Percentiles rank a stretch among this genome's conserved stretches.
Evolutionary conservation across 2,888 invertebrate species (phyloP).

Genomic region (Troides aeacus): DNA sequence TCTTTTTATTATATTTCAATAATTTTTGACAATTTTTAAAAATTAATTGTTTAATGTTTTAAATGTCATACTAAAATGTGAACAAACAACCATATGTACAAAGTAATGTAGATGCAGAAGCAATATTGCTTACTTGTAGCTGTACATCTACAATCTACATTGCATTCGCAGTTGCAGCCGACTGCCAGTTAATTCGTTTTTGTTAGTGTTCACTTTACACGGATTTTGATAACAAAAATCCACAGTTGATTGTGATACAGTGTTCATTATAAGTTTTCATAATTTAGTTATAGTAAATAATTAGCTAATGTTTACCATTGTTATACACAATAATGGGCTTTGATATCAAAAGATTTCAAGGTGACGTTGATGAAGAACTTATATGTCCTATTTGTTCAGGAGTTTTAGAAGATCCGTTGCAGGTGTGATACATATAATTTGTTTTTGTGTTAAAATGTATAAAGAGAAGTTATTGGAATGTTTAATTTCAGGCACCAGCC

Average conservation of each 20-base stretch:
- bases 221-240: constrained; percentile 40
- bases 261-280: constrained; percentile 20
- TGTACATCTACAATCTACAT: constrained; percentile 7
- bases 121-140: background rate
- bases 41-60: too few species aligned
- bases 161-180: constrained; percentile 25
- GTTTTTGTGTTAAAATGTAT: constrained; percentile 6
- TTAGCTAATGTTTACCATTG: constrained; percentile 33
- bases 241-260: constrained; percentile 24
- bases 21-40: too few species aligned
- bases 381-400: constrained; percentile 98
- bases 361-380: constrained; percentile 97
- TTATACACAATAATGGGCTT: constrained; percentile 88
- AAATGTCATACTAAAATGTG: background rate
- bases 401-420: constrained; percentile 96
- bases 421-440: constrained; percentile 77
- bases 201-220: constrained; percentile 43
- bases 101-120: background rate
- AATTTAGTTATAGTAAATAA: constrained; percentile 31
- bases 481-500: constrained; percentile 86
- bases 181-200: constrained; percentile 41
- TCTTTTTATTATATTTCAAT: too few species aligned
- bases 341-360: constrained; percentile 95
- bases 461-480: constrained; percentile 6
- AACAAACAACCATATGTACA: background rate